Evolutionary conservation across 2,888 invertebrate species (phyloP), one percentile per base, ranked within the genome.

Genomic region (Lepidocyrtinus sp.): DNA sequence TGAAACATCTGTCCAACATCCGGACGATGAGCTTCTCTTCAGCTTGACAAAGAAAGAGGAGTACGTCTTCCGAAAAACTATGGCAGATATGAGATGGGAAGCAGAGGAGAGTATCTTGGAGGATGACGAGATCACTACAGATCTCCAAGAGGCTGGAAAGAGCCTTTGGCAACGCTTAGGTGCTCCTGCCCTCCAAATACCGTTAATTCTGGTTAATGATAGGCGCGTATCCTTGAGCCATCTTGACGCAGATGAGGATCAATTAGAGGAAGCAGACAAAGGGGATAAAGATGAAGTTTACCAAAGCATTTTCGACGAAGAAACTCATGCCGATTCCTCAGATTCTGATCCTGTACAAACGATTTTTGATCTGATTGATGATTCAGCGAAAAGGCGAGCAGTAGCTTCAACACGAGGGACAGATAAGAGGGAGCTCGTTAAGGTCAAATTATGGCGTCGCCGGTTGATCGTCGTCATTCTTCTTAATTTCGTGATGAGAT

Each of bases 401-500:
- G 73, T 64, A 0, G 7, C 45, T 1, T 45, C 46, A 26, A 3
- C n/a, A n/a, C 70, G 27, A 26, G 55, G 15, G 5, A 46, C 45
- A 7, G 25, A 27, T 15, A 26, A 17, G 1, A 45, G 61, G 0
- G 46, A 15, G 9, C 2, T 5, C 21, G 45, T n/a, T 46, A 68
- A 5, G 22, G 46, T 9, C 15, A 81, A 81, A 24, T 19, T 75
- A 3, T 81, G 83, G 81, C 25, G 75, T 5, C 50, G 78, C 25
- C 65, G 78, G 17, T 45, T 83, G 3, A 22, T 81, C 21, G 73
- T 78, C 22, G 75, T 78, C 1, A 45, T 83, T 0, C 63, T 81
- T 68, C 72, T 83, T n/a, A 75, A 83, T 21, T 81, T 83, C 22
- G 15, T 78, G 15, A 68, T 78, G 68, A 64, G 75, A 22, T 71